These are phyloP conservation scores for Bemisia tabaci DNA, from an alignment of 1,140 invertebrate genomes.

Conservation along the genomic window DNA sequence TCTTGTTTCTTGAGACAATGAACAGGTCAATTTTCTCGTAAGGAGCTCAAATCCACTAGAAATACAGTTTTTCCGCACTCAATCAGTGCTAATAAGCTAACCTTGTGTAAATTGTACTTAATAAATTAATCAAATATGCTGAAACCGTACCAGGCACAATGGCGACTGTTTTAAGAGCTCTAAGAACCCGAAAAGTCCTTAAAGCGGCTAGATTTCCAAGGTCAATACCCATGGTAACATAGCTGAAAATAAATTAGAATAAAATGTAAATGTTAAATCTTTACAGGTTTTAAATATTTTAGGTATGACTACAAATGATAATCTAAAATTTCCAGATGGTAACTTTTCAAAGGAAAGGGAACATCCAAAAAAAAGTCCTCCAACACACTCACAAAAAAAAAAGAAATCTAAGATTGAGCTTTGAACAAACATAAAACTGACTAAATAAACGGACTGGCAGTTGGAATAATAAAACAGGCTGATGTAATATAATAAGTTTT, in stretches of 20 bases:
- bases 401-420: neutral
- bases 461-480: too few species aligned
- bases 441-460: too few species aligned
- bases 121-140: too few species aligned
- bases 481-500: too few species aligned
- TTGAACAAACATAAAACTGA: too few species aligned
- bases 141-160: constrained; percentile 97
- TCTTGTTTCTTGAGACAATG: too few species aligned
- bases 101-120: too few species aligned
- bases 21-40: too few species aligned
- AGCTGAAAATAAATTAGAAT: constrained; percentile 51
- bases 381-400: neutral
- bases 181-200: constrained; percentile 95
- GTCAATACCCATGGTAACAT: constrained; percentile 97
- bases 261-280: constrained; percentile 9
- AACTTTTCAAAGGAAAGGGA: neutral
- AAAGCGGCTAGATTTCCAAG: constrained; percentile 95
- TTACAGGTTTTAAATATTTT: neutral
- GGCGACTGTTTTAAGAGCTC: constrained; percentile 98
- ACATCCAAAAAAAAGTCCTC: neutral
- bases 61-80: too few species aligned
- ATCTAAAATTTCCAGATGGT: neutral
- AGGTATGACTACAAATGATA: neutral
- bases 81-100: too few species aligned
- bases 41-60: too few species aligned